phyloP scores from a whole-genome alignment of 1,140 invertebrate genomes.

The Ips nitidus region DNA sequence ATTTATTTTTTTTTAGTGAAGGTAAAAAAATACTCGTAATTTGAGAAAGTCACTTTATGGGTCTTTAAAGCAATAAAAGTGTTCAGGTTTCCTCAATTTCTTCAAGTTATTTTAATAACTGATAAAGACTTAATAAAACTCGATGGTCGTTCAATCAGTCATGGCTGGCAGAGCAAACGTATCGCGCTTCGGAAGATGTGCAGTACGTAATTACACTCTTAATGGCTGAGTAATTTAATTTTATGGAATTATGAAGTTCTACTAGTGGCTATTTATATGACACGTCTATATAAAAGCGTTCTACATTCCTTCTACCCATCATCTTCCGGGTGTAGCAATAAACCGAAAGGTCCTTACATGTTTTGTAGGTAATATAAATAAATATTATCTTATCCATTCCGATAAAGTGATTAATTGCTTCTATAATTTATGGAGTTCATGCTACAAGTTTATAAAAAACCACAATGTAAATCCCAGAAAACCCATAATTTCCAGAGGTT shows the following conservation, averaged over 20 bases:
- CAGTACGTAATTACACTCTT: background rate
- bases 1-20: no score
- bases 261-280: background rate
- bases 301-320: background rate
- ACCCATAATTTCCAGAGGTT: conserved; percentile 16
- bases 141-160: background rate
- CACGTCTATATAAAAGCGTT: conserved; percentile 4
- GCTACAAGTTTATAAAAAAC: no score
- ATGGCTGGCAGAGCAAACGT: conserved; percentile 1
- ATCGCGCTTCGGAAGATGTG: background rate
- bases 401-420: no score
- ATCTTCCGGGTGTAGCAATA: background rate
- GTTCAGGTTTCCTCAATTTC: no score
- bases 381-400: no score
- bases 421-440: no score
- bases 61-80: no score
- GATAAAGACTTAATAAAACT: conserved; percentile 9
- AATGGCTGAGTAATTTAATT: conserved; percentile 9
- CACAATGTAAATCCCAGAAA: background rate
- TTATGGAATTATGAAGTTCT: conserved; percentile 13
- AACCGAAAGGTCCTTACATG: no score
- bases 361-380: no score
- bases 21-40: no score
- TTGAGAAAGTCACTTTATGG: no score
- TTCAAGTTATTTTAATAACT: background rate